Base-by-base conservation (phyloP, 2,113 vertebrate species). In the Protobothrops flavoviridis region DNA sequence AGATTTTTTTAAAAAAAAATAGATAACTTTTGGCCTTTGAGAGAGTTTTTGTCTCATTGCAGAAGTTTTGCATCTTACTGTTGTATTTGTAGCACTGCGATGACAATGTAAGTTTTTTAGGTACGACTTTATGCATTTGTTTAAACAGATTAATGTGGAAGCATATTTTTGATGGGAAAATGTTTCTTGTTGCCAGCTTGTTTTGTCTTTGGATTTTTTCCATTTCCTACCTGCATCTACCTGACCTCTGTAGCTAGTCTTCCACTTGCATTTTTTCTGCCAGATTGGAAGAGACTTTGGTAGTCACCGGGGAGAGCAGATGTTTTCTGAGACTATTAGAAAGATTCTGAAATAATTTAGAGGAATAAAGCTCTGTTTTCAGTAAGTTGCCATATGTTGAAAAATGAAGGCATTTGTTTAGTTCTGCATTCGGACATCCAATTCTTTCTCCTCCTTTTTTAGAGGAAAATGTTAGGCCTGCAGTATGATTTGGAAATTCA, bases 41-140 rank as follows among this genome's bases (percentile, higher is more conserved):
- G 92, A 95, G 92, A 87, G 4, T 81, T 92, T 93, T 96, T 95
- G 93, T 59, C 95, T 95, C 94, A 74, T 95, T 95, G n/a, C 90
- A 94, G 87, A 95, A 48, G 9, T 29, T 5, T 85, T 94, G 91
- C 26, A 2, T 57, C 93, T 95, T 88, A 55, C 45, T 94, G 88
- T 96, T 64, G 88, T 90, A 74, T 94, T 64, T 94, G 87, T 85
- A 90, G 8, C 87, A 52, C 21, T 92, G 12, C 93, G 93, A 33
- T 95, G 87, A 0, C 21, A 43, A 0, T 85, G 13, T 69, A 91
- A 43, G 24, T 52, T 2, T 3, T 94, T 91, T 12, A 50, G 86
- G 43, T 52, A 81, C 13, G 29, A 20, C 53, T 59, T 87, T 87
- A 48, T 8, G 53, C 56, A 12, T 53, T 88, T 15, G 52, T 29